Conservation (phyloP, 1,140 invertebrate species). For the Odontomachus brunneus region DNA sequence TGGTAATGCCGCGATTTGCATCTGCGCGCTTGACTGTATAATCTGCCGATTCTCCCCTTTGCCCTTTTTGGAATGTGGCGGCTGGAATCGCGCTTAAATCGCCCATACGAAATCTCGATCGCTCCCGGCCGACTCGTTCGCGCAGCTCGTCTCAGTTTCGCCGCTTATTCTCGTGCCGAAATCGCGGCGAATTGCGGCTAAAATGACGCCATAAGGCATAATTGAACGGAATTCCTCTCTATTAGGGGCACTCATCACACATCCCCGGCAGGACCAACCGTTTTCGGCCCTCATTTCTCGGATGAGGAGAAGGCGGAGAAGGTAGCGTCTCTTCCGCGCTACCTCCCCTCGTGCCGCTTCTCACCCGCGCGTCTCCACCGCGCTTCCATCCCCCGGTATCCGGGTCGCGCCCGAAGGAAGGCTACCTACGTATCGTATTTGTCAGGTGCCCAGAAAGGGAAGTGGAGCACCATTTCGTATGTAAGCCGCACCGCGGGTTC, state of each 20-base stretch:
- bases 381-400: conserved; percentile 31
- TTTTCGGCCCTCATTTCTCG: conserved; percentile 57
- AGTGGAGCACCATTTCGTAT: conserved; percentile 70
- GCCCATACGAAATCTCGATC: conserved; percentile 53
- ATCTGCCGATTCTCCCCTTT: neutral
- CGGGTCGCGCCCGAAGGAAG: conserved; percentile 71
- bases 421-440: conserved; percentile 80
- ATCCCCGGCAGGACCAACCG: conserved; percentile 61
- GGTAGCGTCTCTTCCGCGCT: neutral
- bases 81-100: conserved; percentile 40
- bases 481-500: conserved; percentile 70
- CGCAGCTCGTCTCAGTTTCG: conserved; percentile 29
- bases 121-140: neutral
- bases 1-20: conserved; percentile 20
- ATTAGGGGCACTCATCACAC: conserved; percentile 77
- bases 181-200: conserved; percentile 43
- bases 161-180: no score
- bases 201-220: conserved; percentile 76
- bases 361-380: conserved; percentile 8
- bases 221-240: conserved; percentile 80
- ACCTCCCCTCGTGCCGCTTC: conserved; percentile 14
- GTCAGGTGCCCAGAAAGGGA: conserved; percentile 72
- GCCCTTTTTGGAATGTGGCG: conserved; percentile 27
- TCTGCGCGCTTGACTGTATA: neutral
- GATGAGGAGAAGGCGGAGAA: neutral